phyloP scores from a whole-genome alignment of 2,888 invertebrate genomes.

The Melinopterus prodromus region DNA sequence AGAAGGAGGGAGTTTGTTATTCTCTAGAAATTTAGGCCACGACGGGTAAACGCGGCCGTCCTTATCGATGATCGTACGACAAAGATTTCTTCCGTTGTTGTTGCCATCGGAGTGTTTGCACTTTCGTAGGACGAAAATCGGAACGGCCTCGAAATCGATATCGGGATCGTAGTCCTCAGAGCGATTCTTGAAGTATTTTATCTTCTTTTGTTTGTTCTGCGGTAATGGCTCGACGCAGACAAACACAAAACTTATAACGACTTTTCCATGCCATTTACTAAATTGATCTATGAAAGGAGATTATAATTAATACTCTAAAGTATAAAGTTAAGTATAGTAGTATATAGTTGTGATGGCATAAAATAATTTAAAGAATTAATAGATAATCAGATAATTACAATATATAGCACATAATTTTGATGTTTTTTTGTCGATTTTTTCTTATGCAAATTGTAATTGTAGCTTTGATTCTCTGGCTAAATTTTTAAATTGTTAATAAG shows the following conservation, averaged over 20 bases:
- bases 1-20: slow-evolving; percentile 65
- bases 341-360: too few relatives aligned
- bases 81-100: slow-evolving; percentile 49
- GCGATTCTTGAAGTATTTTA: background rate
- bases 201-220: slow-evolving; percentile 43
- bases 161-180: slow-evolving; percentile 28
- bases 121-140: slow-evolving; percentile 51
- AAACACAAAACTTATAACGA: slow-evolving; percentile 40
- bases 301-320: background rate
- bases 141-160: slow-evolving; percentile 51
- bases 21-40: slow-evolving; percentile 64
- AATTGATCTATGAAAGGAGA: slow-evolving; percentile 31
- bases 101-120: slow-evolving; percentile 18
- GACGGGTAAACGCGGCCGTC: slow-evolving; percentile 64
- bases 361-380: too few relatives aligned
- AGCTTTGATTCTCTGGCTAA: too few relatives aligned
- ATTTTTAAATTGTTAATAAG: too few relatives aligned
- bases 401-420: too few relatives aligned
- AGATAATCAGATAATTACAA: too few relatives aligned
- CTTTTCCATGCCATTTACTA: slow-evolving; percentile 38
- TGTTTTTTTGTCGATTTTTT: too few relatives aligned
- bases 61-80: slow-evolving; percentile 55
- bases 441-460: too few relatives aligned
- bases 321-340: background rate
- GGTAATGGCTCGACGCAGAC: slow-evolving; percentile 50